Conservation (phyloP, 2,797 vertebrate genomes). For the Enteromius trimaculatus region DNA sequence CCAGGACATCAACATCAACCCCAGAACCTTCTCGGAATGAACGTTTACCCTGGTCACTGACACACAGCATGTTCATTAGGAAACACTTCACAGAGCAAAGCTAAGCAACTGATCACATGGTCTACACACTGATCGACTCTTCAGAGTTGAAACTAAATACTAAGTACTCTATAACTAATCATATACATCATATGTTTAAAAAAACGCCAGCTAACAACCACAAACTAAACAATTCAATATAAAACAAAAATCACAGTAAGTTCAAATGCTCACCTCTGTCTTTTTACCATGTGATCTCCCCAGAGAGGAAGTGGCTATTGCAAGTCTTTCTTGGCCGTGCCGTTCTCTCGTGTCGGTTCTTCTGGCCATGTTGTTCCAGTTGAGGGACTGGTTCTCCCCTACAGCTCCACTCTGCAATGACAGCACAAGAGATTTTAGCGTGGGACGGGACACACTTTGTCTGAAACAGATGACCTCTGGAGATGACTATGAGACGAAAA, state of each 20-base stretch:
- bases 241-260: neutral
- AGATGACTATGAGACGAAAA: constrained; percentile 66
- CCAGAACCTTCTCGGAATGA: constrained; percentile 49
- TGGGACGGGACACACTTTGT: constrained; percentile 51
- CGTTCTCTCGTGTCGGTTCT: constrained; percentile 64
- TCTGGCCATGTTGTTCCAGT: constrained; percentile 52
- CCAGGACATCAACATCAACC: constrained; percentile 52
- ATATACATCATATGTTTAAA: neutral
- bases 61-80: neutral
- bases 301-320: constrained; percentile 58
- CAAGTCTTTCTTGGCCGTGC: constrained; percentile 60
- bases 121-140: neutral
- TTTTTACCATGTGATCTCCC: constrained; percentile 67
- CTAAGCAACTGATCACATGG: neutral
- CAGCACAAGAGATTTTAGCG: constrained; percentile 72
- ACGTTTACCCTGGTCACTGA: constrained; percentile 25
- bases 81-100: neutral
- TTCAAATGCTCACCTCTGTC: constrained; percentile 68
- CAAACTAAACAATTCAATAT: neutral
- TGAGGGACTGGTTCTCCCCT: constrained; percentile 60
- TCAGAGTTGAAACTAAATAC: neutral
- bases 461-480: constrained; percentile 65
- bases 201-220: neutral
- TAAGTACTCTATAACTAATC: neutral
- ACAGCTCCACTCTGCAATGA: constrained; percentile 72